phyloP scores from a whole-genome alignment of 1,140 invertebrate genomes.

The Dinothrombium tinctorium region DNA sequence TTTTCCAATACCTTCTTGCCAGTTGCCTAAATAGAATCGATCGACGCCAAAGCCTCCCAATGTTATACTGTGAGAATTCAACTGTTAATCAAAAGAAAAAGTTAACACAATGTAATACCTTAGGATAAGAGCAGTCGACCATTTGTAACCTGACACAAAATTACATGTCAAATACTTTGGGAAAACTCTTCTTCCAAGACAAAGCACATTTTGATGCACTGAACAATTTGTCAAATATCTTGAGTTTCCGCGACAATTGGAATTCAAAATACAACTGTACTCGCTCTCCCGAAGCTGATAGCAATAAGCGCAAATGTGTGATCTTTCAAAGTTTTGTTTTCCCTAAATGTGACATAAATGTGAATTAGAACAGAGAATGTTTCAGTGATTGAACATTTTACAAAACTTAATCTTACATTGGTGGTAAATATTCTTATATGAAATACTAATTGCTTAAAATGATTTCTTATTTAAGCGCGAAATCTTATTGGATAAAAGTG shows the following conservation, averaged over 20 bases:
- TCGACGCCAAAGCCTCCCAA: constrained; percentile 94
- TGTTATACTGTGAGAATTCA: constrained; percentile 39
- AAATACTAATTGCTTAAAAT: no score
- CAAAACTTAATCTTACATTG: no score
- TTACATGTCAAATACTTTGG: constrained; percentile 72
- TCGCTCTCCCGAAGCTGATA: constrained; percentile 77
- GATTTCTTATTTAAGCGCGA: no score
- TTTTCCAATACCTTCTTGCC: constrained; percentile 84
- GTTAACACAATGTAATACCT: constrained; percentile 18
- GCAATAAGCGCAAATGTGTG: constrained; percentile 73
- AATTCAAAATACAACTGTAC: constrained; percentile 57
- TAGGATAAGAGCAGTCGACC: constrained; percentile 77
- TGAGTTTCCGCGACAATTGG: constrained; percentile 49
- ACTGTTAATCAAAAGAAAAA: constrained; percentile 5
- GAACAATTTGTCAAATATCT: constrained; percentile 64
- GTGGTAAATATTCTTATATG: no score
- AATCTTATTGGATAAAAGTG: no score
- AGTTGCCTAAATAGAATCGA: constrained; percentile 38
- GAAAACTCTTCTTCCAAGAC: constrained; percentile 56
- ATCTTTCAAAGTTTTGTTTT: no score
- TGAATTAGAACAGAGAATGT: no score
- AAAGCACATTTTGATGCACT: constrained; percentile 58
- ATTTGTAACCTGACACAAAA: constrained; percentile 87
- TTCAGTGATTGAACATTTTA: no score
- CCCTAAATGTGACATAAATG: no score